phyloP scores from a whole-genome alignment of 2,797 vertebrate genomes.

The Crocodylus rhombifer region DNA sequence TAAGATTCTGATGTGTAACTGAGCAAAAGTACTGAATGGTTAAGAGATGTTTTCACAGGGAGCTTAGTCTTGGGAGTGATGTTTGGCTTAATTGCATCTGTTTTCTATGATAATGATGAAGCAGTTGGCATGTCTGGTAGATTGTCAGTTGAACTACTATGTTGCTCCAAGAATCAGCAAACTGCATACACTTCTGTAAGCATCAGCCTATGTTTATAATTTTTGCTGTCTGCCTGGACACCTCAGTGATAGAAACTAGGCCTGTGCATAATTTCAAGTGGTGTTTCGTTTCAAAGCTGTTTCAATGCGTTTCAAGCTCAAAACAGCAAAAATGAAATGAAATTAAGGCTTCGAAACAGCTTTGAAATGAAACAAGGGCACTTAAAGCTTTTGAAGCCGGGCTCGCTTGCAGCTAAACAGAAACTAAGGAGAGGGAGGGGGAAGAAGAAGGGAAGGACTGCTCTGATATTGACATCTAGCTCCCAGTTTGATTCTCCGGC shows the following conservation, averaged over 20 bases:
- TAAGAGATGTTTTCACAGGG: neutral
- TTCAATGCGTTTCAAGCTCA: too few species aligned
- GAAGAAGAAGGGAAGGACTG: too few species aligned
- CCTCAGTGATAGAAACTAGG: neutral
- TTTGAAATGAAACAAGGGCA: too few species aligned
- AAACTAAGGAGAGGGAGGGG: too few species aligned
- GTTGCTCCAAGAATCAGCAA: neutral
- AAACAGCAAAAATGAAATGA: too few species aligned
- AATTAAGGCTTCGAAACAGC: too few species aligned
- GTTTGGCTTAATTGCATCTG: neutral
- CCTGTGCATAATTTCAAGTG: too few species aligned
- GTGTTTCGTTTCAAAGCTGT: too few species aligned
- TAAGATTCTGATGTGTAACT: neutral
- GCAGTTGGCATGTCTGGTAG: neutral
- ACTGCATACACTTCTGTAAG: neutral
- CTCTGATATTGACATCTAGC: too few species aligned
- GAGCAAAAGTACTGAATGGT: neutral
- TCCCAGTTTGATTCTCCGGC: too few species aligned
- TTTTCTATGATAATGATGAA: neutral
- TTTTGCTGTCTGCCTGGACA: constrained; percentile 8
- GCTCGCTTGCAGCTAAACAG: too few species aligned
- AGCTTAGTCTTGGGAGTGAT: neutral
- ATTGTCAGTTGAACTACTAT: neutral
- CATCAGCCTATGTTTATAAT: neutral
- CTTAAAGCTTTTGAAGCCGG: too few species aligned